phyloP scores from a whole-genome alignment of 1,140 invertebrate species.

The Panagrolaimus sp. region DNA sequence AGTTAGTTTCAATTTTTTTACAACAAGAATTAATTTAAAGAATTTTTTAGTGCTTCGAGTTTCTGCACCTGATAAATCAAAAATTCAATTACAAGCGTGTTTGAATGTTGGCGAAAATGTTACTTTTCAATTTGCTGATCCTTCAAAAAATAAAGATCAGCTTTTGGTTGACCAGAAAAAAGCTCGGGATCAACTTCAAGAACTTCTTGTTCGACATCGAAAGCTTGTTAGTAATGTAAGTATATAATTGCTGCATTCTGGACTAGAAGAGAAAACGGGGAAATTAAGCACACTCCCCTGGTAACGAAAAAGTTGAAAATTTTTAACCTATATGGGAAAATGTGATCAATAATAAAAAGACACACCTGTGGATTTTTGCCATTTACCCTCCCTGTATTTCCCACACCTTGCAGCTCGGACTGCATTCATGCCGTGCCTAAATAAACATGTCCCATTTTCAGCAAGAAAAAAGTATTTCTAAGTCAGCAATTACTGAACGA shows the following conservation, averaged over 20 bases:
- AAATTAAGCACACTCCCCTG: too few species aligned
- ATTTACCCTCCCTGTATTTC: too few species aligned
- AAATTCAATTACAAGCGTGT: constrained; percentile 96
- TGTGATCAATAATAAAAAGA: too few species aligned
- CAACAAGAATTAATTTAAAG: constrained; percentile 12
- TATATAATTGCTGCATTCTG: too few species aligned
- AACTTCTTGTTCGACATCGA: constrained; percentile 73
- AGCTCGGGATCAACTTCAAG: constrained; percentile 84
- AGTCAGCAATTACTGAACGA: constrained; percentile 60
- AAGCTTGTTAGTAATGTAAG: constrained; percentile 74
- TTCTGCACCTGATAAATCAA: constrained; percentile 91
- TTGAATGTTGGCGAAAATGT: constrained; percentile 80
- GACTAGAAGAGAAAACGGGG: too few species aligned
- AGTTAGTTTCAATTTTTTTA: constrained; percentile 20
- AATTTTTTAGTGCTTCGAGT: constrained; percentile 83
- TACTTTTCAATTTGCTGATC: constrained; percentile 95
- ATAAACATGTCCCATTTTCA: constrained; percentile 21
- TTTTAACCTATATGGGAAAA: too few species aligned
- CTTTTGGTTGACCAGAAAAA: constrained; percentile 83
- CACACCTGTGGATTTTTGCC: too few species aligned
- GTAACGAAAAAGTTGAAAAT: too few species aligned
- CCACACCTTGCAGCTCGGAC: too few species aligned
- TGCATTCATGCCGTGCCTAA: too few species aligned
- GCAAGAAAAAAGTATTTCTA: constrained; percentile 6
- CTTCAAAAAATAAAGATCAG: constrained; percentile 69